These are phyloP conservation scores for Holothuria scabra DNA, from an alignment of 53 echinoderm and acorn worm species.

Conservation along the genomic window DNA sequence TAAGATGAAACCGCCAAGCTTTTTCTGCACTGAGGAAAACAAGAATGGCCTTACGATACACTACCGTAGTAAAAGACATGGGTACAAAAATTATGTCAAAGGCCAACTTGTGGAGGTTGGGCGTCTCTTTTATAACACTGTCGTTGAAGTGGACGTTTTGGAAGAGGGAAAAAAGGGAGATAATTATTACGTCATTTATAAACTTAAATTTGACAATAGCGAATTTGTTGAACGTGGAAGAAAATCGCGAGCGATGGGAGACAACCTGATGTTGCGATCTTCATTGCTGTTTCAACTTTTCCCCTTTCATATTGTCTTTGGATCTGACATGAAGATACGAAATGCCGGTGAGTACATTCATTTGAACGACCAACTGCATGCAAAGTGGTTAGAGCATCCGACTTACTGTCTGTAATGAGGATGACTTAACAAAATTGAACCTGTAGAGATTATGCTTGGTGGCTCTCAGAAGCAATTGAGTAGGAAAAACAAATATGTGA, in stretches of 20 bases:
- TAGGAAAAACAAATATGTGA: too few relatives aligned
- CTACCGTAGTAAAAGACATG: conserved; percentile 75
- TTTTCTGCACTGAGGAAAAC: conserved; percentile 84
- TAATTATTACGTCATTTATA: conserved; percentile 65
- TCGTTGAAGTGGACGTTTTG: conserved; percentile 67
- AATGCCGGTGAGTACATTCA: conserved; percentile 61
- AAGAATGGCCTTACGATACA: conserved; percentile 75
- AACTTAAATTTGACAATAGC: conserved; percentile 76
- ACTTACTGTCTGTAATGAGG: too few relatives aligned
- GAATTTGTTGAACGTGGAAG: conserved; percentile 59
- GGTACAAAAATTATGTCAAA: conserved; percentile 81
- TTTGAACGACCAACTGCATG: too few relatives aligned
- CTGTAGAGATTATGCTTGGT: too few relatives aligned
- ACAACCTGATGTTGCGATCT: conserved; percentile 48
- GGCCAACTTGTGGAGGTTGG: conserved; percentile 88
- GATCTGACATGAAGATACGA: conserved; percentile 66
- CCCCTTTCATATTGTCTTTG: conserved; percentile 88
- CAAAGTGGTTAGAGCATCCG: too few relatives aligned
- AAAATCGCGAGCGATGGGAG: conserved; percentile 47
- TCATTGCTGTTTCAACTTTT: conserved; percentile 76
- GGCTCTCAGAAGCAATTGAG: too few relatives aligned
- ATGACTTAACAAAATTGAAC: too few relatives aligned
- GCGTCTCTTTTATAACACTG: conserved; percentile 75
- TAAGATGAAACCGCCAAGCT: conserved; percentile 94
- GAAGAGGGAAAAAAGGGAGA: conserved; percentile 62